Conservation (phyloP, 2,888 invertebrate genomes). For the Copidosoma aretas region DNA sequence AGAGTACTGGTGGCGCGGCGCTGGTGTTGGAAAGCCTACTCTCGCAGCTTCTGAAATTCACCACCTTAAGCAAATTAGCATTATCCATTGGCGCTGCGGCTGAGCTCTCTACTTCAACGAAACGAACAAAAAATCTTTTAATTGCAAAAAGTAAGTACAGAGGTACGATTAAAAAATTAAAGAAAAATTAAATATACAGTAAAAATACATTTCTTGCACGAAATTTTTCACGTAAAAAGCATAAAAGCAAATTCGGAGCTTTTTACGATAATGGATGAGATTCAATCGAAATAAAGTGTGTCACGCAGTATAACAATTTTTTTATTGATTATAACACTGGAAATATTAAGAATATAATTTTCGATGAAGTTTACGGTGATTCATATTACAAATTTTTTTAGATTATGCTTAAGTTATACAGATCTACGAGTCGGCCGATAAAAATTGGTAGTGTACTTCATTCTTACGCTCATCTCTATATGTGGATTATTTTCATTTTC, state of each 20-base stretch:
- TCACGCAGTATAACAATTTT: slow-evolving; percentile 58
- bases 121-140: no score
- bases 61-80: no score
- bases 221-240: neutral
- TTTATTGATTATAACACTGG: slow-evolving; percentile 61
- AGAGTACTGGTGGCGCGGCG: no score
- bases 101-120: no score
- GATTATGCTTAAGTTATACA: slow-evolving; percentile 53
- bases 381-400: slow-evolving; percentile 57
- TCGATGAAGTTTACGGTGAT: slow-evolving; percentile 56
- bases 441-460: slow-evolving; percentile 53
- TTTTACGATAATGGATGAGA: slow-evolving; percentile 15
- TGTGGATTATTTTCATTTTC: slow-evolving; percentile 26
- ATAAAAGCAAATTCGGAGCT: neutral
- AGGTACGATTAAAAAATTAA: no score
- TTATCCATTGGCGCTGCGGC: no score
- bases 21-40: no score
- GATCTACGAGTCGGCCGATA: slow-evolving; percentile 52
- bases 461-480: slow-evolving; percentile 37
- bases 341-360: slow-evolving; percentile 63
- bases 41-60: no score
- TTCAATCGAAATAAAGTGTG: slow-evolving; percentile 16
- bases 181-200: no score
- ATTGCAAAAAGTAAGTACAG: no score
- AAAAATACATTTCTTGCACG: no score